These are phyloP conservation scores for Tanytarsus gracilentus DNA, from an alignment of 2,888 invertebrate species.

Conservation along the genomic window DNA sequence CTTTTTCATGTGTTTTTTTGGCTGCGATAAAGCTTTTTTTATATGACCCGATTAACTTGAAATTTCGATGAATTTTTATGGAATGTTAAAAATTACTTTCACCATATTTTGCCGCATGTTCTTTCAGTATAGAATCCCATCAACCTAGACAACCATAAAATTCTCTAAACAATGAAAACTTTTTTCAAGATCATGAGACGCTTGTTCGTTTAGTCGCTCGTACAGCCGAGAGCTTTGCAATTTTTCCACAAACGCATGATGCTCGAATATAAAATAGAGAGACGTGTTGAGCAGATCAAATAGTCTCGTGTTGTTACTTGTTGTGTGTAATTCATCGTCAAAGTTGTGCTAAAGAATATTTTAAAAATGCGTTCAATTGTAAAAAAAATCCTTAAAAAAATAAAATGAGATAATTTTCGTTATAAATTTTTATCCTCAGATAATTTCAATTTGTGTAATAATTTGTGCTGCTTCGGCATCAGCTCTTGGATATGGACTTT, in stretches of 20 bases:
- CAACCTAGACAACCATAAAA: too few relatives aligned
- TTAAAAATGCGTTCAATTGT: slow-evolving; percentile 25
- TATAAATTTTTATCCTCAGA: neutral
- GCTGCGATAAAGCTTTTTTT: too few relatives aligned
- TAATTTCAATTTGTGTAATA: slow-evolving; percentile 1
- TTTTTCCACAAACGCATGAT: neutral
- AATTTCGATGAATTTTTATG: too few relatives aligned
- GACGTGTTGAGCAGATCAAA: slow-evolving; percentile 22
- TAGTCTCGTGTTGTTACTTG: slow-evolving; percentile 18
- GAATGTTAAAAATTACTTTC: too few relatives aligned
- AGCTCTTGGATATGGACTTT: slow-evolving; percentile 12
- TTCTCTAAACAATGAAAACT: too few relatives aligned
- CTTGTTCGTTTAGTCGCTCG: too few relatives aligned
- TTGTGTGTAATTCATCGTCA: slow-evolving; percentile 11
- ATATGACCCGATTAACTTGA: too few relatives aligned
- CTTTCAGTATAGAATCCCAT: too few relatives aligned
- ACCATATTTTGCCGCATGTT: too few relatives aligned
- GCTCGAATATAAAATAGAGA: slow-evolving; percentile 19
- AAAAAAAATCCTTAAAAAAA: neutral
- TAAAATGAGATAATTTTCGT: neutral
- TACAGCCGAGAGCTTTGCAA: neutral
- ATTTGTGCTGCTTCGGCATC: slow-evolving; percentile 11
- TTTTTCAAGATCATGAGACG: too few relatives aligned
- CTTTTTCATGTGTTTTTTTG: too few relatives aligned
- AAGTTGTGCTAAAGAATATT: neutral